Percentiles rank a stretch among this genome's conserved stretches.
Conservation (phyloP, 1,140 invertebrate genomes). For the Piezodorus guildinii region DNA sequence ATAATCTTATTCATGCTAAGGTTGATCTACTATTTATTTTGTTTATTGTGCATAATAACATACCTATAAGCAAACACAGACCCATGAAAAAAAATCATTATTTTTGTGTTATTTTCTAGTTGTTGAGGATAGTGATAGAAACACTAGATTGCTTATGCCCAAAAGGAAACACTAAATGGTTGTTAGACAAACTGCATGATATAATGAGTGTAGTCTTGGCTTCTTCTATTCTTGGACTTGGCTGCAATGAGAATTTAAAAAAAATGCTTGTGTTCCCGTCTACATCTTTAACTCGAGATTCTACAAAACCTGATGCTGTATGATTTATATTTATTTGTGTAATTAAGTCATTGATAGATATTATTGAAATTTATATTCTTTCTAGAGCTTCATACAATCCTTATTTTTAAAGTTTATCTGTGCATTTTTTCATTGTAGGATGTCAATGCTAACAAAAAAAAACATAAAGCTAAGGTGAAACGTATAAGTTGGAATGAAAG, state of each 20-base stretch:
- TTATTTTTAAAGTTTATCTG: background rate
- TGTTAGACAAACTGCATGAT: background rate
- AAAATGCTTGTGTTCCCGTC: background rate
- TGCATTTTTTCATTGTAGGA: background rate
- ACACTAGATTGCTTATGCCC: background rate
- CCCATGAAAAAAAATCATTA: background rate
- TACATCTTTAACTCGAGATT: background rate
- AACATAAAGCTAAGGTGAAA: constrained; percentile 12
- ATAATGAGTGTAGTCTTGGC: background rate
- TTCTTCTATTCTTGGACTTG: background rate
- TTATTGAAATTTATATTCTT: too few species aligned
- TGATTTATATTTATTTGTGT: background rate
- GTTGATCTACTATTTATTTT: background rate
- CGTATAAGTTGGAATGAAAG: constrained; percentile 14
- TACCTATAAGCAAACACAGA: background rate
- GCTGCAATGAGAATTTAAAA: background rate
- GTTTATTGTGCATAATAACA: background rate
- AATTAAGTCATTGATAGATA: background rate
- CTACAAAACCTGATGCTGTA: background rate
- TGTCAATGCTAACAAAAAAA: constrained; percentile 6
- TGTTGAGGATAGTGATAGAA: background rate
- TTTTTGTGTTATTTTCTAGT: background rate
- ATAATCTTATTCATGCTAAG: constrained; percentile 1
- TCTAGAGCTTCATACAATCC: too few species aligned
- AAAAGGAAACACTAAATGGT: constrained; percentile 7